A percentile compares a stretch with the other conserved stretches of the same genome.
phyloP scores from a whole-genome alignment of 2,888 invertebrate genomes.

The Urechis unicinctus region DNA sequence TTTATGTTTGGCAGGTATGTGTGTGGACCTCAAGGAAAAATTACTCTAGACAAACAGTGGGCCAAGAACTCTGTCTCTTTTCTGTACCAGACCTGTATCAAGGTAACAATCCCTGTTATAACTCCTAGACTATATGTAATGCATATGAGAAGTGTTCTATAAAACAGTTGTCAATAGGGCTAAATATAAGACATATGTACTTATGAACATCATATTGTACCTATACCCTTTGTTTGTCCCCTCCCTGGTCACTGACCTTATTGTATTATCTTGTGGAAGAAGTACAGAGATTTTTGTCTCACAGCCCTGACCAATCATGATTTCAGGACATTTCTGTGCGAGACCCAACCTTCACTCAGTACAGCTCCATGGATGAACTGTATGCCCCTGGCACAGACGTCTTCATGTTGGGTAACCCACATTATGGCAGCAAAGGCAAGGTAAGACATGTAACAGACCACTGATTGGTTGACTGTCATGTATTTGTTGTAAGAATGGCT shows the following conservation, averaged over 20 bases:
- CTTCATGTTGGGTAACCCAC: constrained; percentile 72
- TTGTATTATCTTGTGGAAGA: too few relatives aligned
- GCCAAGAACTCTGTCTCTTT: constrained; percentile 59
- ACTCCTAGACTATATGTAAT: too few relatives aligned
- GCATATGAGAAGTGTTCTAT: too few relatives aligned
- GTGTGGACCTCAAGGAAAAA: constrained; percentile 59
- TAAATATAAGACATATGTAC: not conserved
- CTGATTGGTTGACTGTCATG: too few relatives aligned
- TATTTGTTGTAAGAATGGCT: too few relatives aligned
- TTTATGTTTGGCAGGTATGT: constrained; percentile 34
- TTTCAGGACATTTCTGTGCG: constrained; percentile 38
- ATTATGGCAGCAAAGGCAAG: constrained; percentile 73
- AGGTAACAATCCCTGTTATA: constrained; percentile 50
- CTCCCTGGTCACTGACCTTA: too few relatives aligned
- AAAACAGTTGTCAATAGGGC: too few relatives aligned
- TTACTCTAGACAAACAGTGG: constrained; percentile 68
- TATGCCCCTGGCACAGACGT: constrained; percentile 65
- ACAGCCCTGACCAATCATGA: not conserved
- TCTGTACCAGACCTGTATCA: constrained; percentile 65
- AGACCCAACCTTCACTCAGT: constrained; percentile 51
- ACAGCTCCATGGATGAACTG: constrained; percentile 58
- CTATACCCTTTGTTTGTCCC: too few relatives aligned
- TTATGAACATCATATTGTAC: too few relatives aligned
- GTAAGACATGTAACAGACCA: too few relatives aligned
- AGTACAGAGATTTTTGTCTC: too few relatives aligned